phyloP scores from a whole-genome alignment of 2,888 invertebrate species.

The Tromatobia lineatoria region DNA sequence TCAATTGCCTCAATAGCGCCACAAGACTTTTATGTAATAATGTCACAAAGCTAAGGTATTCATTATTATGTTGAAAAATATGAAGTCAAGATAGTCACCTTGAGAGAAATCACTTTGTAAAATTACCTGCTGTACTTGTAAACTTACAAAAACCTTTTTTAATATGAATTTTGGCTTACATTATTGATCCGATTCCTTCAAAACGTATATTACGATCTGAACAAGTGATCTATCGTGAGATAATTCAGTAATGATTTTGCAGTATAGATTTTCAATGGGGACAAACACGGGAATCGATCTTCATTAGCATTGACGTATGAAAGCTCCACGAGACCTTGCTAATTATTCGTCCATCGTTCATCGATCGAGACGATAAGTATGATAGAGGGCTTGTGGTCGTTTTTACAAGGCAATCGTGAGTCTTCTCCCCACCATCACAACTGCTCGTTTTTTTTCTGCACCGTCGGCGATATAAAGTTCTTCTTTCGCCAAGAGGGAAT shows the following conservation, averaged over 20 bases:
- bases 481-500: conserved; percentile 33
- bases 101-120: neutral
- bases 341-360: conserved; percentile 26
- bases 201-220: neutral
- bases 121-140: neutral
- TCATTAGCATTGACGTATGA: conserved; percentile 15
- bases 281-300: conserved; percentile 25
- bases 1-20: neutral
- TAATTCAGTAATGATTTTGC: neutral
- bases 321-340: neutral
- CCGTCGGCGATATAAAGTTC: conserved; percentile 55
- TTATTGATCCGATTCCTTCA: neutral
- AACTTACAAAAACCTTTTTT: no score
- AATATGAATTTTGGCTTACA: neutral
- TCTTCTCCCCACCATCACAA: neutral
- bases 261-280: neutral
- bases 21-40: neutral
- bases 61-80: neutral
- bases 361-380: conserved; percentile 2
- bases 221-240: neutral
- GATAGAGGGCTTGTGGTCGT: neutral
- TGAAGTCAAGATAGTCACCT: neutral
- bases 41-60: neutral
- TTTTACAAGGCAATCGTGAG: conserved; percentile 25
- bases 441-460: conserved; percentile 20